Evolutionary conservation across 2,113 vertebrate genomes (phyloP).

Genomic region (Amphiprion ocellaris): DNA sequence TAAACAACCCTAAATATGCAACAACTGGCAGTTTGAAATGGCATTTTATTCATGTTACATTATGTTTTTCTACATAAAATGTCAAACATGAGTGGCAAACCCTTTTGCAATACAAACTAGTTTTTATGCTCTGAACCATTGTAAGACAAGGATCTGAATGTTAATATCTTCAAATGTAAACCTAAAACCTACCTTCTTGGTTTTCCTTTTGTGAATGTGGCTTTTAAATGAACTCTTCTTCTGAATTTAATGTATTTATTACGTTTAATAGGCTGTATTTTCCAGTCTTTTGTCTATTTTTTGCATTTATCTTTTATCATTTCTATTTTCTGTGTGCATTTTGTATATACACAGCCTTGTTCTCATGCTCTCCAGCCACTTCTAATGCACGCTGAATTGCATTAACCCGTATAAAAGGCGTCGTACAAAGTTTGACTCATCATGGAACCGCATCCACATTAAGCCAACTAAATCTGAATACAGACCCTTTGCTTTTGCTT

Average conservation of each 20-base stretch:
- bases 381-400: not conserved
- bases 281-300: too few species aligned
- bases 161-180: too few species aligned
- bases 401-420: not conserved
- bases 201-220: too few species aligned
- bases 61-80: not conserved
- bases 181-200: too few species aligned
- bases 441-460: not conserved
- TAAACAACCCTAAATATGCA: too few species aligned
- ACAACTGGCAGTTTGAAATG: too few species aligned
- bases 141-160: too few species aligned
- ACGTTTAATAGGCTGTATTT: too few species aligned
- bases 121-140: too few species aligned
- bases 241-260: too few species aligned
- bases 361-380: too few species aligned
- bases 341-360: not conserved
- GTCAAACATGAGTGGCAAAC: not conserved
- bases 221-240: too few species aligned
- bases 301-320: not conserved
- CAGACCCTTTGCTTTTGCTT: not conserved
- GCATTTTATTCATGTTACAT: not conserved
- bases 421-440: not conserved
- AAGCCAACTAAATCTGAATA: not conserved
- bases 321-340: not conserved
- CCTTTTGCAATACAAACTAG: not conserved